Evolutionary conservation across 2,888 invertebrate species (phyloP), one percentile per base, ranked within the genome.

Genomic region (Rugalucina vietnamica): DNA sequence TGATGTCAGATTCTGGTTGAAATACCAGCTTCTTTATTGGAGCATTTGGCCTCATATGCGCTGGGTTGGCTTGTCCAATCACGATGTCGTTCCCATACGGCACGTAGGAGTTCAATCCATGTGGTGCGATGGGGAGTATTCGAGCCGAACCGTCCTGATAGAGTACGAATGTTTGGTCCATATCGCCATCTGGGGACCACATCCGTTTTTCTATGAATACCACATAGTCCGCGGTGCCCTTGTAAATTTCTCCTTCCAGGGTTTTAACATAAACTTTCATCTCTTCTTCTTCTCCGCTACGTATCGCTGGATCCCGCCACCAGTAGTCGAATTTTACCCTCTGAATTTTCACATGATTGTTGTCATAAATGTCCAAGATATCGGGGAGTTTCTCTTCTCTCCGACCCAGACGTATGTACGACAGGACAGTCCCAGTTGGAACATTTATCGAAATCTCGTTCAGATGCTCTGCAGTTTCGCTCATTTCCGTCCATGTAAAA

Each of bases 11-110:
- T 29, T 81, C 85, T 12, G 89, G 88, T n/a, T 76, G 29, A 21
- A 89, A 72, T 70, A 88, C 82, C 37, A 89, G 50, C n/a, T 77
- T 76, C 57, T 57, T 70, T 24, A 89, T 86, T 36, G 82, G 81
- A 29, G 86, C 88, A 37, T 77, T 72, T 0, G 89, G 88, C 32
- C 81, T 54, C 60, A 80, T 70, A 36, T 71, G 65, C 10, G 37
- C 57, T 0, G 86, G 82, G 39, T 88, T 78, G 14, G 82, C 78
- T 37, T 86, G 88, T 21, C 89, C 86, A 84, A 88, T 82, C 65
- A 90, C 79, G 29, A 87, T 84, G 50, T 86, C 84, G 73, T 88
- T 81, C 57, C 90, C 82, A 79, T 88, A 85, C n/a, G 90, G 87
- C 29, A 88, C 60, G 72, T 84, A 84, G 43, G 86, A 65, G 43